These are phyloP conservation scores for Tenodera sinensis DNA, from an alignment of 2,888 invertebrate genomes.

Conservation along the genomic window DNA sequence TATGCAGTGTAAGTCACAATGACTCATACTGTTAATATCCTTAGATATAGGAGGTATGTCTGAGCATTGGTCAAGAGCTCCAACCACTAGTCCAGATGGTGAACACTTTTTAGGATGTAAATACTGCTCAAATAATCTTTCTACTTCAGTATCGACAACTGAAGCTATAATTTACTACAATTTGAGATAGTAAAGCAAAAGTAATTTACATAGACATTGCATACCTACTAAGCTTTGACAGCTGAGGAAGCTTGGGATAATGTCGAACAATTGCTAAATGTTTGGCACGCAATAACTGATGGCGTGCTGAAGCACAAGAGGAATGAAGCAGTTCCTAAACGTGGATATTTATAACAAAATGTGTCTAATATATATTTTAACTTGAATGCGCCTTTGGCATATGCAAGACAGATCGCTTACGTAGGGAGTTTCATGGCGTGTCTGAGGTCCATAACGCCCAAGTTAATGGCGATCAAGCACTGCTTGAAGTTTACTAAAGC, in stretches of 20 bases:
- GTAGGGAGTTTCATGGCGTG: neutral
- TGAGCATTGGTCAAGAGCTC: too few relatives aligned
- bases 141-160: too few relatives aligned
- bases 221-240: too few relatives aligned
- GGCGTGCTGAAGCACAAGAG: neutral
- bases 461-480: neutral
- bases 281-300: neutral
- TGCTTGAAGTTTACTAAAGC: neutral
- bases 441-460: neutral
- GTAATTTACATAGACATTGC: too few relatives aligned
- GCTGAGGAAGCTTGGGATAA: neutral
- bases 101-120: too few relatives aligned
- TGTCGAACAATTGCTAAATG: neutral
- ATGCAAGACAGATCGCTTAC: neutral
- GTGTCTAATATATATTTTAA: neutral
- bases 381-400: neutral
- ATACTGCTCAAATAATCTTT: too few relatives aligned
- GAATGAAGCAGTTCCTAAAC: neutral
- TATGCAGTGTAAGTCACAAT: too few relatives aligned
- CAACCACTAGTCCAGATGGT: too few relatives aligned
- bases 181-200: too few relatives aligned
- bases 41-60: too few relatives aligned
- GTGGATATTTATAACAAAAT: neutral
- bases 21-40: too few relatives aligned
- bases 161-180: too few relatives aligned